Percentiles rank a stretch among this genome's conserved stretches.
phyloP scores from a whole-genome alignment of 1,140 invertebrate genomes.

The Diorhabda carinulata region DNA sequence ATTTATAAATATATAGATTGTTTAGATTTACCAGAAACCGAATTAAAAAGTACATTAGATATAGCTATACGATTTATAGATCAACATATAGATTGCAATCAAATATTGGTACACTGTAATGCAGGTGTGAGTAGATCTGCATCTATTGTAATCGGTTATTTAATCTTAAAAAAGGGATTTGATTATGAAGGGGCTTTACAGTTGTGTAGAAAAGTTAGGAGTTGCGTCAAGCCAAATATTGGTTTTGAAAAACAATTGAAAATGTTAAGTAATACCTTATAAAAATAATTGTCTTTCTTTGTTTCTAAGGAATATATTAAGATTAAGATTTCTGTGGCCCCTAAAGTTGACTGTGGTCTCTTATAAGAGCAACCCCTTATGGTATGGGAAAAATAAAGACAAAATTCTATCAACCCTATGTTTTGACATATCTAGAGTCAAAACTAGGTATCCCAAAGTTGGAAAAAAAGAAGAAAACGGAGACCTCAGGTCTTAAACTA shows the following conservation, averaged over 20 bases:
- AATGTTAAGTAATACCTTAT: constrained; percentile 12
- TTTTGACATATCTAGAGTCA: too few species aligned
- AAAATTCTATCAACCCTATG: too few species aligned
- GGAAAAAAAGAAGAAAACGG: too few species aligned
- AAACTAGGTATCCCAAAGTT: too few species aligned
- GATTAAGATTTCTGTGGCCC: too few species aligned
- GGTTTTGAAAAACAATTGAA: constrained; percentile 72
- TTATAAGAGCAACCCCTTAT: too few species aligned
- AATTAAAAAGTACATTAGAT: constrained; percentile 53
- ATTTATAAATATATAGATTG: constrained; percentile 58
- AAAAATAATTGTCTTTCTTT: not conserved
- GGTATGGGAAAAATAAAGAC: too few species aligned
- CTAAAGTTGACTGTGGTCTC: too few species aligned
- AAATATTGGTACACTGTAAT: constrained; percentile 86
- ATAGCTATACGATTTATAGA: constrained; percentile 58
- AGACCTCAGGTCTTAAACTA: too few species aligned
- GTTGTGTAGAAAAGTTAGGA: constrained; percentile 62
- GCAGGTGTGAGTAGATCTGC: constrained; percentile 87
- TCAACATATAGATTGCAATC: constrained; percentile 46
- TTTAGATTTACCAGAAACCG: constrained; percentile 67
- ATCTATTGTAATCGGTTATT: constrained; percentile 74
- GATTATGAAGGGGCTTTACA: constrained; percentile 66
- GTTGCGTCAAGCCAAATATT: constrained; percentile 70
- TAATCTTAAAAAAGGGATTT: constrained; percentile 67
- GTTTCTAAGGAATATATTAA: not conserved